phyloP scores from a whole-genome alignment of 2,888 invertebrate genomes.

The Helobdella robusta region DNA sequence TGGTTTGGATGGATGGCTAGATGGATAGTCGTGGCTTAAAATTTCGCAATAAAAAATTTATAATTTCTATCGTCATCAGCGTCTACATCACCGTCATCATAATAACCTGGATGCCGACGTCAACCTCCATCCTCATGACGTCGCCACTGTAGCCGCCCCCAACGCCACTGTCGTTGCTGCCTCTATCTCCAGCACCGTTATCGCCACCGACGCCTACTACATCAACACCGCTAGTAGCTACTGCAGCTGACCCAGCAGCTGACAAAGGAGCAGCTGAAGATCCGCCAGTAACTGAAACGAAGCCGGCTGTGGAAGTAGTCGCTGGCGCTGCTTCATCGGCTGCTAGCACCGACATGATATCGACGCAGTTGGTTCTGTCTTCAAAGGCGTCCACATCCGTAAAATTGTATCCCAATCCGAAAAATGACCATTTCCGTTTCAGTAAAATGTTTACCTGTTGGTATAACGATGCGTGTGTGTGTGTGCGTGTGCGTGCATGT shows the following conservation, averaged over 20 bases:
- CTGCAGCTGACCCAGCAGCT: neutral
- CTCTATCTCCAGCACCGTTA: too few relatives aligned
- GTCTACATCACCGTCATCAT: neutral
- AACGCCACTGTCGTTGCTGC: too few relatives aligned
- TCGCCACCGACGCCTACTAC: neutral
- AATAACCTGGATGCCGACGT: slow-evolving; percentile 44
- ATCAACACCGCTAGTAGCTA: neutral
- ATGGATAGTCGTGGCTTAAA: neutral
- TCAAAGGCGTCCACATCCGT: slow-evolving; percentile 44
- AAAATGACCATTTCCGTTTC: slow-evolving; percentile 37
- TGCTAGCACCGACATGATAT: slow-evolving; percentile 27
- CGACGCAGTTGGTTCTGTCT: slow-evolving; percentile 46
- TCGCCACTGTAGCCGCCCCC: slow-evolving; percentile 38
- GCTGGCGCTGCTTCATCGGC: neutral
- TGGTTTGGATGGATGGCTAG: neutral
- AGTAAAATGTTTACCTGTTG: slow-evolving; percentile 40
- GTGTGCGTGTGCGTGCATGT: too few relatives aligned
- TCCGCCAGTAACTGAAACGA: too few relatives aligned
- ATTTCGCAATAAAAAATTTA: too few relatives aligned
- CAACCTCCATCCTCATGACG: slow-evolving; percentile 42
- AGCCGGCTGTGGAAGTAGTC: neutral
- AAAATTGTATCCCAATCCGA: slow-evolving; percentile 44
- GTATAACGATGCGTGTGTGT: neutral
- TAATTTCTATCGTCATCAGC: neutral
- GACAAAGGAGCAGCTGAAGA: neutral